phyloP scores from a whole-genome alignment of 2,888 invertebrate species.

The Ennomos erosarius region DNA sequence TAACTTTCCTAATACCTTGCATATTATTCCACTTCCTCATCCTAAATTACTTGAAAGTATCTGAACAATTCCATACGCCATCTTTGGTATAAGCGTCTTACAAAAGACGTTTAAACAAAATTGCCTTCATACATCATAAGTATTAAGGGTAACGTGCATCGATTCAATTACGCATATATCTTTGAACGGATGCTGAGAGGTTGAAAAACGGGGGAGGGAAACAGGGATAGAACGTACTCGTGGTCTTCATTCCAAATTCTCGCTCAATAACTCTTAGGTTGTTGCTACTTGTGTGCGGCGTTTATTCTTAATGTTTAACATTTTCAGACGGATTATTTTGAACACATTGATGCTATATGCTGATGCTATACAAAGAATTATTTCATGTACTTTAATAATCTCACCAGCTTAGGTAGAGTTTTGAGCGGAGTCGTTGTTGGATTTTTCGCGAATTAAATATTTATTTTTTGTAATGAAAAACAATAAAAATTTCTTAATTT shows the following conservation, averaged over 20 bases:
- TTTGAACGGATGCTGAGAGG: slow-evolving; percentile 27
- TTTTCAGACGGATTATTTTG: slow-evolving; percentile 23
- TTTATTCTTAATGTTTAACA: slow-evolving; percentile 15
- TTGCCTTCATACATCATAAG: slow-evolving; percentile 56
- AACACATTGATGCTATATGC: slow-evolving; percentile 1
- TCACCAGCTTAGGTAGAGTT: too few relatives aligned
- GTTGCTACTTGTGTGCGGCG: slow-evolving; percentile 17
- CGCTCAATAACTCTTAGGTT: slow-evolving; percentile 14
- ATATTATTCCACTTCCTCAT: slow-evolving; percentile 26
- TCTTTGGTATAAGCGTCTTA: slow-evolving; percentile 37
- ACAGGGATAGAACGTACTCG: background rate
- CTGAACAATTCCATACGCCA: slow-evolving; percentile 44
- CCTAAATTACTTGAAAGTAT: slow-evolving; percentile 45
- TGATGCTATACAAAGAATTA: slow-evolving; percentile 12
- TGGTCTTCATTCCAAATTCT: slow-evolving; percentile 13
- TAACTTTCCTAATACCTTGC: slow-evolving; percentile 23
- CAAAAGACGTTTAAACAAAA: slow-evolving; percentile 53
- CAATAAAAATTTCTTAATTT: too few relatives aligned
- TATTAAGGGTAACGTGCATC: slow-evolving; percentile 46
- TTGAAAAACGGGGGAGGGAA: background rate
- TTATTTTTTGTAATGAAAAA: too few relatives aligned
- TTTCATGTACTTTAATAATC: background rate
- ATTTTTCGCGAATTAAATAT: too few relatives aligned
- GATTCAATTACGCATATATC: slow-evolving; percentile 54
- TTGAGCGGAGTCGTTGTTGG: too few relatives aligned